phyloP scores from a whole-genome alignment of 2,888 invertebrate genomes.

The Melanostoma mellinum region DNA sequence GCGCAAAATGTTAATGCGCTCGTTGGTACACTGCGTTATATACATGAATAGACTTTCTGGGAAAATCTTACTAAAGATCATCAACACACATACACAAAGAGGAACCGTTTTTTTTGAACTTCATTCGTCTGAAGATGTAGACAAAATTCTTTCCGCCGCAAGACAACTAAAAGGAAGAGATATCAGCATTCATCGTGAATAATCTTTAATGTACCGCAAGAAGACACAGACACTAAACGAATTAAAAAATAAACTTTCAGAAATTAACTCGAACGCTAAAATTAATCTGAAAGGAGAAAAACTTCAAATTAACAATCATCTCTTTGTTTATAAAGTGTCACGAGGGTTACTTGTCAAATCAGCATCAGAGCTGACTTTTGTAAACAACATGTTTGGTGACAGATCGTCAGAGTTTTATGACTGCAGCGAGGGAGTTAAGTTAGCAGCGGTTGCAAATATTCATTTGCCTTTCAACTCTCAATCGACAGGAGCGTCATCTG shows the following conservation, averaged over 20 bases:
- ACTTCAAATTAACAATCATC: not conserved
- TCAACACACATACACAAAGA: too few species aligned
- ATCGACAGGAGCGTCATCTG: not conserved
- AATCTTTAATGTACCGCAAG: not conserved
- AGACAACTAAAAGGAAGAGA: not conserved
- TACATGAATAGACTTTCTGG: too few species aligned
- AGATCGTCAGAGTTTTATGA: not conserved
- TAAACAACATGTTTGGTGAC: constrained; percentile 5
- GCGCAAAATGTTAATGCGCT: too few species aligned
- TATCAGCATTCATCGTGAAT: not conserved
- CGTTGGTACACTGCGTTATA: too few species aligned
- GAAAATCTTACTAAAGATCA: too few species aligned
- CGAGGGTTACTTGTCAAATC: not conserved
- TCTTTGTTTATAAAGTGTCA: not conserved
- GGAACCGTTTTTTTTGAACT: not conserved
- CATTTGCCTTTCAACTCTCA: not conserved
- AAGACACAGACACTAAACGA: not conserved
- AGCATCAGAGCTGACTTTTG: not conserved
- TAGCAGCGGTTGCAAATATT: not conserved
- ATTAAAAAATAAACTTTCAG: not conserved
- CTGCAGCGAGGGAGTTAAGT: constrained; percentile 4
- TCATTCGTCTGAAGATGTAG: not conserved
- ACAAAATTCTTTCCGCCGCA: not conserved
- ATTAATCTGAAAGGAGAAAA: not conserved
- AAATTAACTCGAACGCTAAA: not conserved